Conservation (phyloP, 2,113 vertebrate species). For the Petrocephalus zakoni region DNA sequence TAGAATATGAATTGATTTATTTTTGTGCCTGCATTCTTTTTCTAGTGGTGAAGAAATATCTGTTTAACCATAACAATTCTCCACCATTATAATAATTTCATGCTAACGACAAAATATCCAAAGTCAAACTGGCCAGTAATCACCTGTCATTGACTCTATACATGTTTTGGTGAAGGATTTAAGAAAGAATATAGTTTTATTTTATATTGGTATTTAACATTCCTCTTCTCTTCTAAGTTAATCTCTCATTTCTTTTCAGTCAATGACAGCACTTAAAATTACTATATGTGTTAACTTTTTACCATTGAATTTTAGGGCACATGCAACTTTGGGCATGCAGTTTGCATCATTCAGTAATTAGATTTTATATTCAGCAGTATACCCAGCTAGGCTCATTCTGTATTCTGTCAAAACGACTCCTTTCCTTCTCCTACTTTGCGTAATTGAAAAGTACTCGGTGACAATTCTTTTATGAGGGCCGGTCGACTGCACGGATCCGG, state of each 20-base stretch:
- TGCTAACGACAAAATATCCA: background rate
- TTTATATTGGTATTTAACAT: background rate
- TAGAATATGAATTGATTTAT: background rate
- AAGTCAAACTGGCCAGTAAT: background rate
- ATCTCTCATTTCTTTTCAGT: background rate
- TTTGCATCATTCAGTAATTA: conserved; percentile 9
- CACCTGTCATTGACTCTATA: background rate
- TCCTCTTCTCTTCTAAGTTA: background rate
- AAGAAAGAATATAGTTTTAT: background rate
- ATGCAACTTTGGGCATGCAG: conserved; percentile 1
- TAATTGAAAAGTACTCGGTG: background rate
- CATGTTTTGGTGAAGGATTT: background rate
- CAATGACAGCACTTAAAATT: background rate
- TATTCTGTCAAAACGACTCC: background rate
- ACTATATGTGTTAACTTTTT: background rate
- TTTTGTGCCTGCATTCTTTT: background rate
- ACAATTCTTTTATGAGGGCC: background rate
- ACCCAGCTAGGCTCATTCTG: background rate
- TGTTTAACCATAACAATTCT: background rate
- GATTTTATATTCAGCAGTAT: background rate
- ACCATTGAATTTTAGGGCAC: background rate
- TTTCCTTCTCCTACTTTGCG: background rate
- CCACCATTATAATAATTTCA: background rate
- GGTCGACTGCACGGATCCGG: background rate
- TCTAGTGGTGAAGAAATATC: background rate